Percentiles rank a stretch among this genome's conserved stretches.
phyloP scores from a whole-genome alignment of 1,140 invertebrate species.

The Calliopsis andreniformis region DNA sequence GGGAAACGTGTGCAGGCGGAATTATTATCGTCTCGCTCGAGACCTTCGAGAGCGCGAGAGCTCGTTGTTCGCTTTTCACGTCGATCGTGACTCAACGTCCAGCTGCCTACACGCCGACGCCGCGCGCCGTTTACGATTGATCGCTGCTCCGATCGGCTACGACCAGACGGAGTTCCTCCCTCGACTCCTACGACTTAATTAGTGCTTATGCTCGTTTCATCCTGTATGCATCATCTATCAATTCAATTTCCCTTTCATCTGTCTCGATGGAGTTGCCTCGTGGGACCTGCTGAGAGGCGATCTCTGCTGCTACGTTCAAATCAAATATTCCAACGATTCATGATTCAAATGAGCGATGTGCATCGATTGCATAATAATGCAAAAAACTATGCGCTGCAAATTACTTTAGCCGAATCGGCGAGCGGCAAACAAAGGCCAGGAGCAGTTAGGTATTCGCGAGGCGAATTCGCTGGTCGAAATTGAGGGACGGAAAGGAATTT shows the following conservation, averaged over 20 bases:
- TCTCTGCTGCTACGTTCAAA: too few species aligned
- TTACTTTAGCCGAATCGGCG: background rate
- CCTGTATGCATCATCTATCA: slow-evolving; percentile 5
- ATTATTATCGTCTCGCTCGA: slow-evolving; percentile 27
- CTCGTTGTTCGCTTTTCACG: background rate
- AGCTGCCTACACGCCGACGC: background rate
- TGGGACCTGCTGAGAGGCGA: background rate
- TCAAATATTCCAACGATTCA: too few species aligned
- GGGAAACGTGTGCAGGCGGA: slow-evolving; percentile 14
- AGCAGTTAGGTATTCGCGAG: background rate
- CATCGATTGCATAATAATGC: background rate
- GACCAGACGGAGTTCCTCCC: background rate
- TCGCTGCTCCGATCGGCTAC: slow-evolving; percentile 9
- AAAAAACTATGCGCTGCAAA: background rate
- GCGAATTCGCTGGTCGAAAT: slow-evolving; percentile 11
- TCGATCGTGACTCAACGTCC: slow-evolving; percentile 15
- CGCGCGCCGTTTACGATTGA: slow-evolving; percentile 14
- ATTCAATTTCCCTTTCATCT: slow-evolving; percentile 27
- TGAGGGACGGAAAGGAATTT: slow-evolving; percentile 39
- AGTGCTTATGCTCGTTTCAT: slow-evolving; percentile 10
- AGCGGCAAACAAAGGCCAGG: background rate
- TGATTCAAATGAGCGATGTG: too few species aligned
- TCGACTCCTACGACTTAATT: slow-evolving; percentile 16
- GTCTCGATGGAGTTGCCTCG: background rate
- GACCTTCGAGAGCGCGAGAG: slow-evolving; percentile 30